A percentile compares a stretch with the other conserved stretches of the same genome.
Evolutionary conservation across 1,140 invertebrate genomes (phyloP).

Genomic region (Drosophila seguyi): DNA sequence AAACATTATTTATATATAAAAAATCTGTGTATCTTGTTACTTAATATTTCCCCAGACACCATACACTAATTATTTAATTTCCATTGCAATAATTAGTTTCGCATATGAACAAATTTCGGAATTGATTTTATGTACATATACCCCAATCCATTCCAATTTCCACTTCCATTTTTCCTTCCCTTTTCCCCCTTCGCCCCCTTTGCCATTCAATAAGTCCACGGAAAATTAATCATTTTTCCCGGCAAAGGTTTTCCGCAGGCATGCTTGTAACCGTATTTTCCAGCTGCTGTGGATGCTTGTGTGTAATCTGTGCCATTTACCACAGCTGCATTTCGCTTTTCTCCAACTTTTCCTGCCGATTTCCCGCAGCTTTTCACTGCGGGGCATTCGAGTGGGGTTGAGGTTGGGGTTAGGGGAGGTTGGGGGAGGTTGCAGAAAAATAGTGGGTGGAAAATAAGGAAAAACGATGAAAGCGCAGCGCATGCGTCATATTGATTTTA

Average conservation of each 20-base stretch:
- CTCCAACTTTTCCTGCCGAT: constrained; percentile 36
- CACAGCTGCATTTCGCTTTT: constrained; percentile 42
- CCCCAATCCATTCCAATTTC: background rate
- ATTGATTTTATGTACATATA: background rate
- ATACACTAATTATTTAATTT: background rate
- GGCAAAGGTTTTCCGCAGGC: constrained; percentile 12
- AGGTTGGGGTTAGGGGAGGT: background rate
- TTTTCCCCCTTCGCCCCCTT: no score
- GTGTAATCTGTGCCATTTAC: constrained; percentile 46
- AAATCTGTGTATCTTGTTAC: background rate
- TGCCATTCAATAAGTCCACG: background rate
- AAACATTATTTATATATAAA: background rate
- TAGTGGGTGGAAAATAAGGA: constrained; percentile 2
- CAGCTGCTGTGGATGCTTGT: constrained; percentile 26
- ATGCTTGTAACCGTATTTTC: constrained; percentile 14
- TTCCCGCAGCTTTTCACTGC: constrained; percentile 28
- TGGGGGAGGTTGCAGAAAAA: background rate
- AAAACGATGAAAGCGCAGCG: constrained; percentile 46
- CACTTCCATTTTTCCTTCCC: background rate
- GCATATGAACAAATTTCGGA: background rate
- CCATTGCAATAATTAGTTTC: constrained; percentile 2
- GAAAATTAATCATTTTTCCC: constrained; percentile 30
- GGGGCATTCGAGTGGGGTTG: background rate
- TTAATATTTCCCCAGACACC: background rate
- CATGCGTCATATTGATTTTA: constrained; percentile 80